Conservation (phyloP, 1,140 invertebrate genomes). For the Melipona quadrifasciata region DNA sequence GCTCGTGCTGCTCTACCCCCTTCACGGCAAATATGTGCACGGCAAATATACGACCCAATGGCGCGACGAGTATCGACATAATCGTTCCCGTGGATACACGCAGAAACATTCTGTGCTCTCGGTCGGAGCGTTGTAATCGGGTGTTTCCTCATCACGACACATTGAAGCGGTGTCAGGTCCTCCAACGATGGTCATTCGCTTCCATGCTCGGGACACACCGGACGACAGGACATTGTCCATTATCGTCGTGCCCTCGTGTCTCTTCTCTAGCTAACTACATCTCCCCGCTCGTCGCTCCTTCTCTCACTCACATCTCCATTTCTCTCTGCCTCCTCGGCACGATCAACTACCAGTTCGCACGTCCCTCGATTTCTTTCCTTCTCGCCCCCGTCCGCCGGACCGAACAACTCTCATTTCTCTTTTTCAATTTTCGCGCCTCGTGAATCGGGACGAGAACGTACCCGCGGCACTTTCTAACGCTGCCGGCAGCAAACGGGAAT, state of each 20-base stretch:
- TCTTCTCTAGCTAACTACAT: background rate
- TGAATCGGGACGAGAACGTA: slow-evolving; percentile 33
- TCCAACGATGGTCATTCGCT: slow-evolving; percentile 59
- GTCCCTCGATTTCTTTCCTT: background rate
- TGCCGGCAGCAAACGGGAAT: slow-evolving; percentile 12
- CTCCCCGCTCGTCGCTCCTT: background rate
- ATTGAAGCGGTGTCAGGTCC: slow-evolving; percentile 75
- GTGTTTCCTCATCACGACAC: slow-evolving; percentile 78
- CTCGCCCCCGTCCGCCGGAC: background rate
- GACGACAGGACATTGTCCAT: slow-evolving; percentile 79
- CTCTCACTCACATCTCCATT: background rate
- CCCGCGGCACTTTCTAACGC: slow-evolving; percentile 23
- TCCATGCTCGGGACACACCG: slow-evolving; percentile 68
- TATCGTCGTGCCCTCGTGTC: slow-evolving; percentile 67
- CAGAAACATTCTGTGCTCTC: slow-evolving; percentile 57
- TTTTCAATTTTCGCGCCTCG: slow-evolving; percentile 40
- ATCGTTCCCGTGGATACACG: slow-evolving; percentile 59
- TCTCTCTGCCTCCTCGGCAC: background rate
- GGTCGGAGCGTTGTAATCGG: slow-evolving; percentile 73
- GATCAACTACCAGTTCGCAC: background rate
- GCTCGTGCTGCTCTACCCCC: slow-evolving; percentile 13
- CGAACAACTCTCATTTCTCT: background rate
- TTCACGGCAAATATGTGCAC: slow-evolving; percentile 41
- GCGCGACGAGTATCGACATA: slow-evolving; percentile 45
- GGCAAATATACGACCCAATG: slow-evolving; percentile 49